These are phyloP conservation scores for Nymphalis io DNA, from an alignment of 1,140 invertebrate genomes.

Conservation along the genomic window DNA sequence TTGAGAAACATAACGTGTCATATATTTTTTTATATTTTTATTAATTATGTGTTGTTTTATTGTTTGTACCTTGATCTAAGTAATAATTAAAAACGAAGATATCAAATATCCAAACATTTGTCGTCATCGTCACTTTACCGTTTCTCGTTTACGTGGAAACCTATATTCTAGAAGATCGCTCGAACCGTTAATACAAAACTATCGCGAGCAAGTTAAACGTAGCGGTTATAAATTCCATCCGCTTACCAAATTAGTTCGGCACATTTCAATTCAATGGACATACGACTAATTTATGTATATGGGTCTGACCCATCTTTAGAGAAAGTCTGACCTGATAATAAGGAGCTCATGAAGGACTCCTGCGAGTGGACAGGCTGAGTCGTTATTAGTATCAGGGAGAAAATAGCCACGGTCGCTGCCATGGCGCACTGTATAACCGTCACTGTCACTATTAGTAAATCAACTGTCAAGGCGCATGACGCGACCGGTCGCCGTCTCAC, in stretches of 20 bases:
- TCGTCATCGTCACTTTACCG: not conserved
- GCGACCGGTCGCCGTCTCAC: conserved; percentile 40
- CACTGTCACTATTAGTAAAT: conserved; percentile 9
- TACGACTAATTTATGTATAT: conserved; percentile 35
- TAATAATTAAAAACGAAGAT: too few species aligned
- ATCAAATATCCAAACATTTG: not conserved
- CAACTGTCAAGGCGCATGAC: conserved; percentile 37
- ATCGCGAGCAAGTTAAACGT: conserved; percentile 15
- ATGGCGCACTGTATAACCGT: conserved; percentile 51
- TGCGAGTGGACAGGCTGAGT: conserved; percentile 66
- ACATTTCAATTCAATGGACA: conserved; percentile 38
- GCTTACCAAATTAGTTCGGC: conserved; percentile 40
- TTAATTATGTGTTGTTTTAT: too few species aligned
- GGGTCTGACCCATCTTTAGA: conserved; percentile 26
- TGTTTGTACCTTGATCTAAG: too few species aligned
- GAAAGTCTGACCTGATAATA: conserved; percentile 85
- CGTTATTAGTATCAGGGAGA: conserved; percentile 45
- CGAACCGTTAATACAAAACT: conserved; percentile 19
- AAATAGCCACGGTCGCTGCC: conserved; percentile 44
- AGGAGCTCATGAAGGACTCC: conserved; percentile 88
- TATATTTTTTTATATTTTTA: too few species aligned
- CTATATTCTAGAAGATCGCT: conserved; percentile 17
- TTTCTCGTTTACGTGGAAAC: conserved; percentile 25
- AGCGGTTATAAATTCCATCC: conserved; percentile 36
- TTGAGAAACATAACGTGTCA: too few species aligned